Evolutionary conservation across 2,888 invertebrate species (phyloP), one percentile per base, ranked within the genome.

Genomic region (Escarpia spicata): DNA sequence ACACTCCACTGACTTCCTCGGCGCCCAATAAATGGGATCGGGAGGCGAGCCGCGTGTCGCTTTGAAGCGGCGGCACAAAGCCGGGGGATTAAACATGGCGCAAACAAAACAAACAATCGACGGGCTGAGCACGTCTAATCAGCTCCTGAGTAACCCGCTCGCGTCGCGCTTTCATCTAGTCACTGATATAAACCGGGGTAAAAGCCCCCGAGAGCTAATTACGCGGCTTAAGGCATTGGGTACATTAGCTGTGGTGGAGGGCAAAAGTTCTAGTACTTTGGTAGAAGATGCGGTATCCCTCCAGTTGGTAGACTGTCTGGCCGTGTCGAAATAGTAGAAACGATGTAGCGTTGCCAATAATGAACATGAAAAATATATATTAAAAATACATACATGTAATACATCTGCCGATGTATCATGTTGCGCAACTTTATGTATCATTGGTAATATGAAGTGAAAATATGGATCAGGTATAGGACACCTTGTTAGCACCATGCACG

Each of bases 1-100:
- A 75, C 75, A n/a, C 26, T 75, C 75, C 75, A 75, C 75, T 75
- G 75, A 75, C 75, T 75, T n/a, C 75, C 26, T 26, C 26, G 75
- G 75, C 75, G 75, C 75, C 75, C 75, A 26, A 26, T 26, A 75
- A 75, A 75, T 75, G 75, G 75, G 75, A 75, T 75, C 26, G 75
- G 75, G n/a, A 75, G 52, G 52, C 52, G 52, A 2, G 8, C 52
- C 12, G 52, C 52, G 15, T 26, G 75, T 6, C 75, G 75, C 75
- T 75, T 75, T 75, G 75, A 75, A 75, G n/a, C n/a, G 75, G 19
- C 75, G n/a, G 75, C 75, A 75, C 75, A 75, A 75, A 75, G 75
- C 75, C 75, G 75, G 75, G 75, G 75, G 75, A 75, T 75, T 75
- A 75, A 75, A 75, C 75, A 75, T 26, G 75, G 75, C 75, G 75